phyloP scores from a whole-genome alignment of 2,888 invertebrate species.

The Amblyteles armatorius region DNA sequence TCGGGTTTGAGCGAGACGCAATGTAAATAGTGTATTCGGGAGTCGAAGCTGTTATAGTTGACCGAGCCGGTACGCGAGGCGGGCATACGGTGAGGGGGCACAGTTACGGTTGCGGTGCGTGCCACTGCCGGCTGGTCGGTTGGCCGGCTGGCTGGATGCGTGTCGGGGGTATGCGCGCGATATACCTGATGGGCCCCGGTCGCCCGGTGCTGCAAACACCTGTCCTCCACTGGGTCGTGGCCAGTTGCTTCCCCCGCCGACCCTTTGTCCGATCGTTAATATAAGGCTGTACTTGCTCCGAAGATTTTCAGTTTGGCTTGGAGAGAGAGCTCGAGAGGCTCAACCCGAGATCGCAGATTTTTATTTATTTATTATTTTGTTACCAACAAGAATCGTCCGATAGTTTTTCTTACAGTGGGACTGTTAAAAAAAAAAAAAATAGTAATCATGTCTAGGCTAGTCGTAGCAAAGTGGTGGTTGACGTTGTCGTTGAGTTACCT shows the following conservation, averaged over 20 bases:
- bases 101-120: conserved; percentile 34
- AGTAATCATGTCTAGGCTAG: conserved; percentile 47
- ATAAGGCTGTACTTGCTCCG: conserved; percentile 77
- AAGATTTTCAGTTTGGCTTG: conserved; percentile 74
- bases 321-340: conserved; percentile 54
- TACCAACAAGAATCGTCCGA: neutral
- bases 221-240: conserved; percentile 76
- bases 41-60: neutral
- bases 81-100: conserved; percentile 35
- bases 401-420: neutral
- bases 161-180: conserved; percentile 41
- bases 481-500: conserved; percentile 34
- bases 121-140: conserved; percentile 58
- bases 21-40: neutral
- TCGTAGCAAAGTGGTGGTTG: conserved; percentile 29
- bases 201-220: conserved; percentile 82
- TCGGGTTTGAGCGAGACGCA: neutral
- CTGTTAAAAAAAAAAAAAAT: neutral
- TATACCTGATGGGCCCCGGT: conserved; percentile 75
- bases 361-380: conserved; percentile 13
- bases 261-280: conserved; percentile 77
- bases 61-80: conserved; percentile 30
- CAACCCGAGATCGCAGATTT: neutral
- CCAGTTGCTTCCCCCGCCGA: conserved; percentile 68
- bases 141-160: conserved; percentile 63